Percentiles rank a stretch among this genome's conserved stretches.
Evolutionary conservation across 1,140 invertebrate genomes (phyloP).

Genomic region (Bombus confusus): DNA sequence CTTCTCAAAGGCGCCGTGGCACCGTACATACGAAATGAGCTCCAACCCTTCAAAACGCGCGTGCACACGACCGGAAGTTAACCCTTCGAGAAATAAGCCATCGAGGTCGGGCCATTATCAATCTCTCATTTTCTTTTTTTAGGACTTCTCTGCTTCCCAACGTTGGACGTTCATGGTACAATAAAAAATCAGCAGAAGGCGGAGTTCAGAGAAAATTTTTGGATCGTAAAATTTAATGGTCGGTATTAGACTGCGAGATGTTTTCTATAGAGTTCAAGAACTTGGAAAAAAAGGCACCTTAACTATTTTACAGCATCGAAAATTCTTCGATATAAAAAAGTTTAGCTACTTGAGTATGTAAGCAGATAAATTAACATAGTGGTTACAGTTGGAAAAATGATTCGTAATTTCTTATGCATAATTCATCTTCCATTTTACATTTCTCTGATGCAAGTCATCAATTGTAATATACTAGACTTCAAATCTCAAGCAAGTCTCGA

Average conservation of each 20-base stretch:
- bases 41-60: background rate
- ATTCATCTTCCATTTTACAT: too few species aligned
- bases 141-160: background rate
- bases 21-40: constrained; percentile 31
- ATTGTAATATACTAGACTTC: too few species aligned
- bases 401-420: too few species aligned
- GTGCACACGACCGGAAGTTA: constrained; percentile 6
- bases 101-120: background rate
- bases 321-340: too few species aligned
- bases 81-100: constrained; percentile 23
- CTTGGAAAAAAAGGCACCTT: too few species aligned
- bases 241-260: background rate
- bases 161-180: background rate
- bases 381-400: too few species aligned
- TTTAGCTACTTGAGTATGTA: too few species aligned
- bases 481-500: too few species aligned
- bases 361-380: too few species aligned
- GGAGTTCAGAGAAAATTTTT: background rate
- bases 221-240: background rate
- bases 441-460: too few species aligned
- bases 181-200: background rate
- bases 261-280: too few species aligned
- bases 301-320: too few species aligned
- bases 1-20: constrained; percentile 7
- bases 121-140: background rate